Evolutionary conservation across 2,888 invertebrate species (phyloP), one percentile per base, ranked within the genome.

Genomic region (Lymantria dispar): DNA sequence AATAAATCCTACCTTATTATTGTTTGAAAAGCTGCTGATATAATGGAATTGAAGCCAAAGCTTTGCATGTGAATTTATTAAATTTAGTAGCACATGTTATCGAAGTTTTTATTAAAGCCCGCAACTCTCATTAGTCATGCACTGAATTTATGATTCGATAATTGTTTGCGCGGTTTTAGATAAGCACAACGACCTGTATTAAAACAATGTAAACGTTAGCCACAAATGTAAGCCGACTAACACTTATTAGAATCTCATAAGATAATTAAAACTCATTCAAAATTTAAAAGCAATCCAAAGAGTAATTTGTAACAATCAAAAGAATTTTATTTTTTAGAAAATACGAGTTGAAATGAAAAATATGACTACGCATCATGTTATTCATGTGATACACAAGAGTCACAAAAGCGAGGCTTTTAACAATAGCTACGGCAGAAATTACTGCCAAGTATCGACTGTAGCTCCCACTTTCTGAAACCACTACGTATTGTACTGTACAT

Each of bases 81-180:
- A 40, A 53, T 50, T 57, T 45, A 52, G 47, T 58, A 54, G 49
- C 48, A 50, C 47, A 46, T 61, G 59, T 58, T 69, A 68, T 65
- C 61, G 67, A 70, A 70, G 70, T 76, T 72, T 33, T 66, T 59
- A 62, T 67, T 70, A 70, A 78, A 79, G 73, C 74, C 69, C 70
- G 69, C 64, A 69, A 72, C 69, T 76, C 68, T 73, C 76, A 64
- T 76, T 75, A 76, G 74, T 72, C 71, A 72, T 72, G 72, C 72
- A 72, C 77, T 72, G 69, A 78, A 78, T 87, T 87, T 85, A 85
- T 78, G 81, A 75, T 71, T 74, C 73, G 81, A 79, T 86, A 85
- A 87, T 87, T 83, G 83, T 85, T 86, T 80, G 80, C 78, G 71
- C 73, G 72, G 77, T 71, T 80, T 72, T 74, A 82, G 86, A 88